Conservation (phyloP, 2,888 invertebrate species). For the Trichacis sp. region DNA sequence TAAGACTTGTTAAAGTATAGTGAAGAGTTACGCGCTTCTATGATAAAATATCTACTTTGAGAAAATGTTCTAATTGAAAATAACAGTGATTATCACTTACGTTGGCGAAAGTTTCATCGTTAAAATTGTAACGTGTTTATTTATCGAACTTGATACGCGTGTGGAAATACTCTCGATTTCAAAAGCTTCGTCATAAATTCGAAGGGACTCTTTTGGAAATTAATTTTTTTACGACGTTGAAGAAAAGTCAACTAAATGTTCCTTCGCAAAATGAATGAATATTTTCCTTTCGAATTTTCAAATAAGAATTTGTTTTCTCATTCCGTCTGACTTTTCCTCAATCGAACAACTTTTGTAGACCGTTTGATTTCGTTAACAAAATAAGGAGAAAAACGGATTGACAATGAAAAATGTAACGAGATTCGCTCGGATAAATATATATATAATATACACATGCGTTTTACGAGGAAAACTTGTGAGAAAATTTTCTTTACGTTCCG, state of each 20-base stretch:
- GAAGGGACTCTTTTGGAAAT: conserved; percentile 29
- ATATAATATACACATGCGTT: conserved; percentile 41
- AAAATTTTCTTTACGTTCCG: conserved; percentile 47
- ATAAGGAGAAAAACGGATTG: conserved; percentile 17
- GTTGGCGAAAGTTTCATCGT: neutral
- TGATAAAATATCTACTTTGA: conserved; percentile 26
- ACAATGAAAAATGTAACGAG: conserved; percentile 37
- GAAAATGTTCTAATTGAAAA: conserved; percentile 14
- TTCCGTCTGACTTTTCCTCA: conserved; percentile 31
- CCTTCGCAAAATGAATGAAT: conserved; percentile 4
- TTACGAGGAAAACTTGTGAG: conserved; percentile 45
- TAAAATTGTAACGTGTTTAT: neutral
- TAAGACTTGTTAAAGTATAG: conserved; percentile 35
- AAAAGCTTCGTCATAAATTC: conserved; percentile 23
- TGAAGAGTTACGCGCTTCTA: conserved; percentile 34
- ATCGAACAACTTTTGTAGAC: conserved; percentile 25
- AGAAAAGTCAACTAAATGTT: conserved; percentile 33
- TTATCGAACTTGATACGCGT: conserved; percentile 10
- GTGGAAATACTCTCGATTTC: conserved; percentile 28
- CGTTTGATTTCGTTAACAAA: conserved; percentile 27
- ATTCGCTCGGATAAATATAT: conserved; percentile 41
- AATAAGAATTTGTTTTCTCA: neutral
- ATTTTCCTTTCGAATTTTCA: neutral
- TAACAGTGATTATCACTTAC: neutral
- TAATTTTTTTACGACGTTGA: conserved; percentile 38